Evolutionary conservation across 2,113 vertebrate species (phyloP).

Genomic region (Trachemys scripta): DNA sequence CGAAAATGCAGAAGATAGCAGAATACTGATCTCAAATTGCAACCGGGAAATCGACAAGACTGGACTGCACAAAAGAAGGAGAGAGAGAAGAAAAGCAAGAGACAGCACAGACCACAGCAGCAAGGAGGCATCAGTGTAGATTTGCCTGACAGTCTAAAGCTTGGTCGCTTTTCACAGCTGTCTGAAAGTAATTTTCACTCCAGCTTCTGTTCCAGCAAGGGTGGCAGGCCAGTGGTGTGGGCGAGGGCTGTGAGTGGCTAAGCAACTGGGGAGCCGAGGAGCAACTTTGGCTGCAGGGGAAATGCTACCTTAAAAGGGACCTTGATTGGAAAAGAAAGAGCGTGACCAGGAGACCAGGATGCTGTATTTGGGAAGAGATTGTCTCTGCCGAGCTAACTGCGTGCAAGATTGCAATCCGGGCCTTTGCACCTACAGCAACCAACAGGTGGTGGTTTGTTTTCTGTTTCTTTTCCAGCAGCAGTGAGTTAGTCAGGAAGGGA

Average conservation of each 20-base stretch:
- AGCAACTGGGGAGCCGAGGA: slow-evolving; percentile 49
- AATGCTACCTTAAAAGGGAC: slow-evolving; percentile 15
- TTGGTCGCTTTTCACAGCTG: neutral
- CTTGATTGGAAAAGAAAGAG: slow-evolving; percentile 5
- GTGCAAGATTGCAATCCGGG: slow-evolving; percentile 52
- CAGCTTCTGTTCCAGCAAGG: neutral
- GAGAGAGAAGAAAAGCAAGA: neutral
- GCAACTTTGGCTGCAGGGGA: neutral
- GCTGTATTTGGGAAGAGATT: slow-evolving; percentile 26
- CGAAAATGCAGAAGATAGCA: neutral
- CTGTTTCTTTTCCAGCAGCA: neutral
- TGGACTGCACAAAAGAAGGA: fast-evolving
- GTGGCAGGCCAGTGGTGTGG: neutral
- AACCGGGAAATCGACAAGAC: neutral
- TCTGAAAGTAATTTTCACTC: neutral
- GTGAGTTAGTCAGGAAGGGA: neutral
- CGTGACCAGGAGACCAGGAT: slow-evolving; percentile 42
- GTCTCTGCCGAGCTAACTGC: slow-evolving; percentile 34
- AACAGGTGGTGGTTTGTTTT: slow-evolving; percentile 27
- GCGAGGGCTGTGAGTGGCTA: neutral
- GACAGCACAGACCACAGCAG: neutral
- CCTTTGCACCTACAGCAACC: neutral
- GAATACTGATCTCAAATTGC: fast-evolving
- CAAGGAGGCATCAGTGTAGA: neutral
- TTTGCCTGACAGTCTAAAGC: neutral